Evolutionary conservation across 2,797 vertebrate genomes (phyloP).

Genomic region (Micrastur ruficollis): DNA sequence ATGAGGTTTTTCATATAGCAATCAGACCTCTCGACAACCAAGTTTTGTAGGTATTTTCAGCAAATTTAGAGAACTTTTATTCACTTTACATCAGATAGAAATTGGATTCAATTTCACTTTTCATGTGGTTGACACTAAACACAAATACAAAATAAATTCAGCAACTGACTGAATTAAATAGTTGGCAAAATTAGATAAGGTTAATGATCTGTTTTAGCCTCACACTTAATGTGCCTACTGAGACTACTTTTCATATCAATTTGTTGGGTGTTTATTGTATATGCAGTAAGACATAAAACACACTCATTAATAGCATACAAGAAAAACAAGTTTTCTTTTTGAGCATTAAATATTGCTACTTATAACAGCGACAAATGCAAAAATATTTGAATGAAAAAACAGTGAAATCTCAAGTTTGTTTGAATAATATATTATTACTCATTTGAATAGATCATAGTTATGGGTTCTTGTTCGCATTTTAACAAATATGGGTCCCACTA

Average conservation of each 20-base stretch:
- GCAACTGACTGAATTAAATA: not conserved
- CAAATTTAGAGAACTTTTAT: not conserved
- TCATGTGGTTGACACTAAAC: not conserved
- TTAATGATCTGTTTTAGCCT: not conserved
- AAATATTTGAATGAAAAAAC: not conserved
- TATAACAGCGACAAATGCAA: not conserved
- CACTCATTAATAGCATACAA: not conserved
- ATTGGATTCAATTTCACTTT: not conserved
- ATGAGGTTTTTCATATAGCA: not conserved
- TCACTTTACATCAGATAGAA: not conserved
- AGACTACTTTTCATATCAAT: not conserved
- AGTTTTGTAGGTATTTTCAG: not conserved
- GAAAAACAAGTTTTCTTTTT: not conserved
- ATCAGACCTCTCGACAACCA: not conserved
- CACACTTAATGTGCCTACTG: not conserved
- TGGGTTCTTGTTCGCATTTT: constrained; percentile 8
- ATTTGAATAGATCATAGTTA: not conserved
- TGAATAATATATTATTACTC: not conserved
- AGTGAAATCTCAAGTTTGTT: not conserved
- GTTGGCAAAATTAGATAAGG: not conserved
- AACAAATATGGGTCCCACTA: not conserved
- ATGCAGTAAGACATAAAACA: not conserved
- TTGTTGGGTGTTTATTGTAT: not conserved
- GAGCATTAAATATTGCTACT: not conserved
- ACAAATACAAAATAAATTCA: not conserved